Percentiles rank a stretch among this genome's conserved stretches.
Evolutionary conservation across 2,113 vertebrate species (phyloP).

Genomic region (Mellivora capensis): DNA sequence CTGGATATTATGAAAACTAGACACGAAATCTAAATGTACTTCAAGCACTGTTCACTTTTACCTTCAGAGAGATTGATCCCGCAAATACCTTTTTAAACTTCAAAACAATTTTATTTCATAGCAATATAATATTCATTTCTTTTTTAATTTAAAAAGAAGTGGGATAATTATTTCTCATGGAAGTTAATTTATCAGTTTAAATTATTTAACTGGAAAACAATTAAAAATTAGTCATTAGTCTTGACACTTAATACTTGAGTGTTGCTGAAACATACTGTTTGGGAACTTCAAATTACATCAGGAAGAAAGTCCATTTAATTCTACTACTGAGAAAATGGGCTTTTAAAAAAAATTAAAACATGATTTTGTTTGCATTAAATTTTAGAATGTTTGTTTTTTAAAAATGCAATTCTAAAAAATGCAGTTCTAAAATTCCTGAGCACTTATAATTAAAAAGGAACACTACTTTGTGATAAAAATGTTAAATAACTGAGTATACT

Average conservation of each 20-base stretch:
- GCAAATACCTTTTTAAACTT: neutral
- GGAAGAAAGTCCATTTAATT: neutral
- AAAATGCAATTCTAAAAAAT: neutral
- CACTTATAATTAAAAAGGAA: neutral
- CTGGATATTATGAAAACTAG: neutral
- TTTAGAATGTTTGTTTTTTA: neutral
- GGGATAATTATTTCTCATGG: neutral
- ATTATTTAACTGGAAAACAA: neutral
- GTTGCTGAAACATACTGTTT: neutral
- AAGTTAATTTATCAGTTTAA: neutral
- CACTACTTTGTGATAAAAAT: neutral
- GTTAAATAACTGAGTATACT: neutral
- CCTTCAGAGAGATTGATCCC: neutral
- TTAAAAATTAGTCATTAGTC: neutral
- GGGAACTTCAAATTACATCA: neutral
- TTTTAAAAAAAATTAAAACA: neutral
- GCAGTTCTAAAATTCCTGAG: neutral
- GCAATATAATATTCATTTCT: neutral
- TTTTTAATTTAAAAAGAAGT: neutral
- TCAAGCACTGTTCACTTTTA: neutral
- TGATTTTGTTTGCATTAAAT: neutral
- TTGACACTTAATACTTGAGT: neutral
- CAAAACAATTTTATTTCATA: neutral
- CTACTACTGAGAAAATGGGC: neutral
- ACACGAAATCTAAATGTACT: neutral